These are phyloP conservation scores for Paracyprichromis sp. DNA, from an alignment of 2,113 vertebrate genomes.

Conservation along the genomic window DNA sequence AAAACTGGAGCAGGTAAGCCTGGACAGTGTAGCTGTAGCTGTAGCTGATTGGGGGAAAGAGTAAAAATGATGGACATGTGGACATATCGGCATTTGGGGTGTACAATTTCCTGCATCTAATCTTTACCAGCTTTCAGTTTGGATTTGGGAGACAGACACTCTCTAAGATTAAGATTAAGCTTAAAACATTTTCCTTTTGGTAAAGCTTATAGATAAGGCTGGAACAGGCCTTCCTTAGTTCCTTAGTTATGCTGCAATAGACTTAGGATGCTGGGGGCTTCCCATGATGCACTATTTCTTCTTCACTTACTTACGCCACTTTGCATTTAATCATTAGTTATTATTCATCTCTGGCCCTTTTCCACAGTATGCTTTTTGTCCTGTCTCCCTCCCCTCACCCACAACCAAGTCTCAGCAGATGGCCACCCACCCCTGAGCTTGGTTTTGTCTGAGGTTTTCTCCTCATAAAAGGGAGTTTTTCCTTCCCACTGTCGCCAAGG, in stretches of 20 bases:
- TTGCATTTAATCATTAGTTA: not conserved
- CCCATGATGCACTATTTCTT: not conserved
- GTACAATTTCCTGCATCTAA: not conserved
- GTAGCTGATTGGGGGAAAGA: not conserved
- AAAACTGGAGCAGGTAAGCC: conserved; percentile 77
- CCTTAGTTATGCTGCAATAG: not conserved
- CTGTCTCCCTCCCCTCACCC: not conserved
- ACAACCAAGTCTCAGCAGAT: not conserved
- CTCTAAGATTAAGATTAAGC: not conserved
- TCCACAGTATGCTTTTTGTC: not conserved
- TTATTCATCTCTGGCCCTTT: not conserved
- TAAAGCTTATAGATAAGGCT: not conserved
- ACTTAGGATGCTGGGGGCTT: not conserved
- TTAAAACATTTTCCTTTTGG: not conserved
- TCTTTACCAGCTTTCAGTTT: not conserved
- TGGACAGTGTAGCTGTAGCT: not conserved
- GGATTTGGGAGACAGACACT: not conserved
- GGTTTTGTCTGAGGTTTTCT: not conserved
- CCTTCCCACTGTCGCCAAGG: not conserved
- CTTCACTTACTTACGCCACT: not conserved
- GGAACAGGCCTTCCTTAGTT: not conserved
- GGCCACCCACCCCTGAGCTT: not conserved
- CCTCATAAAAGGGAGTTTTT: not conserved
- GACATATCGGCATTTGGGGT: not conserved
- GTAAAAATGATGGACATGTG: not conserved